These are phyloP conservation scores for Anoura caudifer DNA, from an alignment of 2,113 vertebrate genomes.

Conservation along the genomic window DNA sequence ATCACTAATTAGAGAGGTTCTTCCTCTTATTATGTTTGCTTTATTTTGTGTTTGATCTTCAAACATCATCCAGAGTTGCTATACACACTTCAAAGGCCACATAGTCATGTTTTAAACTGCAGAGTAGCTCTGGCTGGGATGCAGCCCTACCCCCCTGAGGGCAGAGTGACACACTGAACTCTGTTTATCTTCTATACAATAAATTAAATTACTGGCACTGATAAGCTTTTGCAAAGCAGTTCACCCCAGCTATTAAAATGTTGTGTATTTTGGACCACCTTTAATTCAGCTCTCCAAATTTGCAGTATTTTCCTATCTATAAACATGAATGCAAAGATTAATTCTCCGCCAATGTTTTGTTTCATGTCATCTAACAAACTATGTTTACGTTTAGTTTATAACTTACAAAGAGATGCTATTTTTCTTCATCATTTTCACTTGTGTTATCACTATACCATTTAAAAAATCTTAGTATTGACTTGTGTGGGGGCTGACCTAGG, in stretches of 20 bases:
- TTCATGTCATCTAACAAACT: conserved; percentile 8
- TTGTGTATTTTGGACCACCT: conserved; percentile 33
- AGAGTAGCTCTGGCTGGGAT: background rate
- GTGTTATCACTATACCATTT: background rate
- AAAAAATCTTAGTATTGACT: background rate
- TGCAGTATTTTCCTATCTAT: background rate
- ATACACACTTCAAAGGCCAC: background rate
- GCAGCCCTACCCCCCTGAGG: background rate
- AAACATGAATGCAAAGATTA: conserved; percentile 43
- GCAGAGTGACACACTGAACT: background rate
- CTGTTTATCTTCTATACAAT: background rate
- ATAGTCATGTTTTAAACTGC: background rate
- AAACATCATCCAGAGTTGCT: background rate
- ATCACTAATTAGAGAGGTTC: background rate
- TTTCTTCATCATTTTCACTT: conserved; percentile 34
- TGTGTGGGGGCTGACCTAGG: background rate
- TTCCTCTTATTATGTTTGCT: background rate
- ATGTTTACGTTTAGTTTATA: conserved; percentile 16
- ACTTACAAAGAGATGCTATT: background rate
- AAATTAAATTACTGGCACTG: conserved; percentile 22
- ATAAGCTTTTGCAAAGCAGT: background rate
- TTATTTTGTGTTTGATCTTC: background rate
- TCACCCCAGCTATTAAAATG: background rate
- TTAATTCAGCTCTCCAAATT: background rate
- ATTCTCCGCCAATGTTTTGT: conserved; percentile 20